Evolutionary conservation across 2,888 invertebrate genomes (phyloP).

Genomic region (Creontiades dilutus): DNA sequence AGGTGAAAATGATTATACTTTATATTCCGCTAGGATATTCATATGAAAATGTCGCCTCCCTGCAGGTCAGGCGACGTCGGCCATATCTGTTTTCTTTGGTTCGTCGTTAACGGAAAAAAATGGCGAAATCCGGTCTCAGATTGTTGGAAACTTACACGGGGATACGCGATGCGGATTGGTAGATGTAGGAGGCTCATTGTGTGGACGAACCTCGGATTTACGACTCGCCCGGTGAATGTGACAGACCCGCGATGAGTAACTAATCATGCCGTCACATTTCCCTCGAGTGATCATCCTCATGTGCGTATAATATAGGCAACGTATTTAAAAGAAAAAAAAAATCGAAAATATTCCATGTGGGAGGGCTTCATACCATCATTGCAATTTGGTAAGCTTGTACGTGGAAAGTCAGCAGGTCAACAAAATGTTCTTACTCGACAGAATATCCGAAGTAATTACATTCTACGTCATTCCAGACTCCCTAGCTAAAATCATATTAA

Average conservation of each 20-base stretch:
- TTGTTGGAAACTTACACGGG: not conserved
- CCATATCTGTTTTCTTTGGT: not conserved
- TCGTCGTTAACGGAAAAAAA: not conserved
- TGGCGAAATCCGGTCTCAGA: constrained; percentile 16
- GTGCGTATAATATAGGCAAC: not conserved
- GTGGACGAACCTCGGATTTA: not conserved
- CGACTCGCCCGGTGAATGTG: not conserved
- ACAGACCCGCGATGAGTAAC: not conserved
- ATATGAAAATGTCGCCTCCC: constrained; percentile 13
- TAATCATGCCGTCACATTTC: not conserved
- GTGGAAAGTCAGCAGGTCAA: too few species aligned
- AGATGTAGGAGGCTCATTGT: not conserved
- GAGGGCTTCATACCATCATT: too few species aligned
- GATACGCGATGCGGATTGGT: not conserved
- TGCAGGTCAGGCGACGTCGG: constrained; percentile 11
- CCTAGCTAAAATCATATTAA: too few species aligned
- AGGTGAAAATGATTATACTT: constrained; percentile 21
- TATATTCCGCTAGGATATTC: constrained; percentile 58
- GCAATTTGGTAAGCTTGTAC: too few species aligned
- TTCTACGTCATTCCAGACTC: too few species aligned
- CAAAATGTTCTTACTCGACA: too few species aligned
- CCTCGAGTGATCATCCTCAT: not conserved
- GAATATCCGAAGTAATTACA: too few species aligned
- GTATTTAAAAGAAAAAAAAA: too few species aligned
- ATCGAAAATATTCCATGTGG: too few species aligned